These are phyloP conservation scores for Podargus strigoides DNA, from an alignment of 2,797 vertebrate species.

Conservation along the genomic window DNA sequence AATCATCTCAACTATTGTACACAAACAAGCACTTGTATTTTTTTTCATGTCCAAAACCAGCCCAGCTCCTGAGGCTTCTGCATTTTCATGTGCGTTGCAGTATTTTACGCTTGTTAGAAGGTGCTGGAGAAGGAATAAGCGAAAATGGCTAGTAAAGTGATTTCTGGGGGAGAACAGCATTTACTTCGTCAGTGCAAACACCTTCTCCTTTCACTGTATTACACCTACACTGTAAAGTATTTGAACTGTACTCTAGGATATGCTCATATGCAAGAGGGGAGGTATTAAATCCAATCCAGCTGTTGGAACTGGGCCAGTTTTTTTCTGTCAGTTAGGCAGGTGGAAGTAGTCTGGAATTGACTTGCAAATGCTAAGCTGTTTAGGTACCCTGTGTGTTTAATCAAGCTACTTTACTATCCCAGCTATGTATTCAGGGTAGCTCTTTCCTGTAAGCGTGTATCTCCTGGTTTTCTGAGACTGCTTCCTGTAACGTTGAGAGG, in stretches of 20 bases:
- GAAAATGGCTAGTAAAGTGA: not conserved
- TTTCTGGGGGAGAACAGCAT: not conserved
- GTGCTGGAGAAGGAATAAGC: not conserved
- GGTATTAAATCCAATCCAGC: not conserved
- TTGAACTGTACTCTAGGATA: not conserved
- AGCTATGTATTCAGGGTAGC: not conserved
- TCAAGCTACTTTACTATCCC: not conserved
- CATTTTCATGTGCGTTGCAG: not conserved
- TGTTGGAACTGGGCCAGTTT: not conserved
- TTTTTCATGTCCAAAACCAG: not conserved
- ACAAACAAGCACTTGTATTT: not conserved
- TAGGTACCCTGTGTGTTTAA: not conserved
- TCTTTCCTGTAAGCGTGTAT: not conserved
- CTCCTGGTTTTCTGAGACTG: not conserved
- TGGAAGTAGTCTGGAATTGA: constrained; percentile 15
- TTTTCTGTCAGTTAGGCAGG: not conserved
- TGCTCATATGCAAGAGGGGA: not conserved
- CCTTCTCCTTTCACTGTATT: not conserved
- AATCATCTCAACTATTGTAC: not conserved
- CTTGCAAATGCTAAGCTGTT: not conserved
- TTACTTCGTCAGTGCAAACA: not conserved
- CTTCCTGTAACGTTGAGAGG: not conserved
- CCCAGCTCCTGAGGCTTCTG: not conserved
- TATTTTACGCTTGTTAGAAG: not conserved
- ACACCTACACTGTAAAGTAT: not conserved